A percentile compares a stretch with the other conserved stretches of the same genome.
These are phyloP conservation scores for Euthynnus affinis DNA, from an alignment of 2,797 vertebrate genomes.

Conservation along the genomic window DNA sequence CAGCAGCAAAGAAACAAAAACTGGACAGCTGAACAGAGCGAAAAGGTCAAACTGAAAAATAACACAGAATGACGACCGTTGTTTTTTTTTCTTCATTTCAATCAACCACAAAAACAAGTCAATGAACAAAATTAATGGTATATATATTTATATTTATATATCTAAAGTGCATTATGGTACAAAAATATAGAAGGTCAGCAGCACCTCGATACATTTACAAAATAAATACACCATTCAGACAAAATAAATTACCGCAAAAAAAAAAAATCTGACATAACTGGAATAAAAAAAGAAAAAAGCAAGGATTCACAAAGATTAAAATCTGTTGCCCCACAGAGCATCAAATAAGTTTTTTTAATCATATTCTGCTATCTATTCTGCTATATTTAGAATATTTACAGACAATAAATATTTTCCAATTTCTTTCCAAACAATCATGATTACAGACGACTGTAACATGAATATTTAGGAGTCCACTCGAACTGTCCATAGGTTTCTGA, in stretches of 20 bases:
- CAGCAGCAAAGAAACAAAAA: slow-evolving; percentile 68
- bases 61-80: slow-evolving; percentile 67
- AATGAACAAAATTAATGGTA: slow-evolving; percentile 87
- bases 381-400: slow-evolving; percentile 96
- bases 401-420: slow-evolving; percentile 95
- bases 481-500: slow-evolving; percentile 86
- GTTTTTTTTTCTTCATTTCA: slow-evolving; percentile 86
- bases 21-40: slow-evolving; percentile 27
- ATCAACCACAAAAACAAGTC: slow-evolving; percentile 89
- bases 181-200: slow-evolving; percentile 97
- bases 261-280: slow-evolving; percentile 86
- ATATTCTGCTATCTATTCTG: slow-evolving; percentile 82
- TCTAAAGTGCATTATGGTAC: slow-evolving; percentile 99
- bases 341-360: slow-evolving; percentile 75
- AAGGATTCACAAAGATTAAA: slow-evolving; percentile 85
- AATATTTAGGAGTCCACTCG: slow-evolving; percentile 86
- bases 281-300: slow-evolving; percentile 79
- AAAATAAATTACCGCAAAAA: slow-evolving; percentile 94
- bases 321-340: slow-evolving; percentile 77
- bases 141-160: slow-evolving; percentile 93
- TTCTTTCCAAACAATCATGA: slow-evolving; percentile 91
- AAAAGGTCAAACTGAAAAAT: slow-evolving; percentile 35
- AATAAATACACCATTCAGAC: slow-evolving; percentile 98
- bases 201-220: slow-evolving; percentile 97
- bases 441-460: slow-evolving; percentile 89